phyloP scores from a whole-genome alignment of 37 sponge, comb jelly and placozoan genomes.

The Eunapius fragilis region DNA sequence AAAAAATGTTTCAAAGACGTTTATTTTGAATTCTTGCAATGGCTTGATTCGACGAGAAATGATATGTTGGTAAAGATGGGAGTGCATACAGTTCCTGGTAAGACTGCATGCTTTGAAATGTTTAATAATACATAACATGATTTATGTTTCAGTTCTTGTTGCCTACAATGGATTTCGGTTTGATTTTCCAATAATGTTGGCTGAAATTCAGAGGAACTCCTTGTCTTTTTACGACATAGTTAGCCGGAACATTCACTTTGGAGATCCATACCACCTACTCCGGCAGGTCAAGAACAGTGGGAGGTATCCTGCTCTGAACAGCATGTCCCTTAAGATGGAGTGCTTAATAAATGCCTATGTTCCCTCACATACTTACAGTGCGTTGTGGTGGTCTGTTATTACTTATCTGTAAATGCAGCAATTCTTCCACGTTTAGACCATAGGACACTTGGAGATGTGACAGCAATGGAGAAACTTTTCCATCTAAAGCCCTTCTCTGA shows the following conservation, averaged over 20 bases:
- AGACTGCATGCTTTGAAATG: neutral
- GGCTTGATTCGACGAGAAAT: slow-evolving; percentile 21
- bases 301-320: neutral
- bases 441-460: neutral
- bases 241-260: slow-evolving; percentile 43
- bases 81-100: slow-evolving; percentile 27
- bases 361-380: neutral
- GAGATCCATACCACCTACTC: slow-evolving; percentile 33
- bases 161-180: slow-evolving; percentile 65
- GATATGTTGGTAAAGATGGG: neutral
- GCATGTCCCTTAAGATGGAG: neutral
- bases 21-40: slow-evolving; percentile 28
- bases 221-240: neutral
- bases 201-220: slow-evolving; percentile 43
- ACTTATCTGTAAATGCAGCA: neutral
- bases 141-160: slow-evolving; percentile 33
- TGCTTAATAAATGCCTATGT: neutral
- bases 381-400: neutral
- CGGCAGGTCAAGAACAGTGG: neutral
- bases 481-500: neutral
- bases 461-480: neutral
- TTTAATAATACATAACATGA: neutral
- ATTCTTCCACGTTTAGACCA: neutral
- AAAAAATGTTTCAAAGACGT: slow-evolving; percentile 22
- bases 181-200: slow-evolving; percentile 64